Conservation (phyloP, 1,140 invertebrate genomes). For the Drosophila persimilis region DNA sequence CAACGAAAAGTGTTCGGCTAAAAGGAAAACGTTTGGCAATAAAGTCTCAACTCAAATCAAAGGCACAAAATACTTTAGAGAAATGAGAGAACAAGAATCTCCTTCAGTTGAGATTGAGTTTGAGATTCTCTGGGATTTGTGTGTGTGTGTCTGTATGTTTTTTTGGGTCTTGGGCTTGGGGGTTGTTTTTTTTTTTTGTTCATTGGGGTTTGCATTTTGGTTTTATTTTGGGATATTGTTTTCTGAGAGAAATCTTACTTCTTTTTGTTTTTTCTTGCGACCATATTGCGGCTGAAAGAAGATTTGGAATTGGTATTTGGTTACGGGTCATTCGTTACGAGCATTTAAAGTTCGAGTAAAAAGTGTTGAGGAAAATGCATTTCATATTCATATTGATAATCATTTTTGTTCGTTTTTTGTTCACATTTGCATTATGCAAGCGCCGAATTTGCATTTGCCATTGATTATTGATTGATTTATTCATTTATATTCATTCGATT, state of each 20-base stretch:
- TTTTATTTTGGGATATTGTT: constrained; percentile 21
- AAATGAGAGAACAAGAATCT: constrained; percentile 29
- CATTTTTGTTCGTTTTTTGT: constrained; percentile 20
- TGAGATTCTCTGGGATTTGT: constrained; percentile 15
- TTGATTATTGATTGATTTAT: constrained; percentile 35
- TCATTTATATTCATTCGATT: constrained; percentile 30
- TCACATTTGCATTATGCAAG: constrained; percentile 49
- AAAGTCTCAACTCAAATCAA: constrained; percentile 50
- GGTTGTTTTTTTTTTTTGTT: constrained; percentile 24
- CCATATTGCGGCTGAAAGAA: constrained; percentile 87
- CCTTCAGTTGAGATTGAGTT: constrained; percentile 36
- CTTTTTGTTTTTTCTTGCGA: constrained; percentile 98
- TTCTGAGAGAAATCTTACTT: constrained; percentile 90
- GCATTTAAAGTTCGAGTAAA: constrained; percentile 46
- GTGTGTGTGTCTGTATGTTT: constrained; percentile 20
- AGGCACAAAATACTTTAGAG: constrained; percentile 23
- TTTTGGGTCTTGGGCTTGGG: constrained; percentile 1
- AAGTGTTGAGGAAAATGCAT: constrained; percentile 27
- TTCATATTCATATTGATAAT: constrained; percentile 11
- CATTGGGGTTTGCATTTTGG: constrained; percentile 34
- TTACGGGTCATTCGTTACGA: constrained; percentile 42
- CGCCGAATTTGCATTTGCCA: constrained; percentile 58
- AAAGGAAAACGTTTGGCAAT: constrained; percentile 53
- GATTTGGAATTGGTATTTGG: constrained; percentile 77
- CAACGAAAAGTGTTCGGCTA: constrained; percentile 38